Conservation (phyloP, 2,888 invertebrate genomes). For the Trichopria drosophilae region DNA sequence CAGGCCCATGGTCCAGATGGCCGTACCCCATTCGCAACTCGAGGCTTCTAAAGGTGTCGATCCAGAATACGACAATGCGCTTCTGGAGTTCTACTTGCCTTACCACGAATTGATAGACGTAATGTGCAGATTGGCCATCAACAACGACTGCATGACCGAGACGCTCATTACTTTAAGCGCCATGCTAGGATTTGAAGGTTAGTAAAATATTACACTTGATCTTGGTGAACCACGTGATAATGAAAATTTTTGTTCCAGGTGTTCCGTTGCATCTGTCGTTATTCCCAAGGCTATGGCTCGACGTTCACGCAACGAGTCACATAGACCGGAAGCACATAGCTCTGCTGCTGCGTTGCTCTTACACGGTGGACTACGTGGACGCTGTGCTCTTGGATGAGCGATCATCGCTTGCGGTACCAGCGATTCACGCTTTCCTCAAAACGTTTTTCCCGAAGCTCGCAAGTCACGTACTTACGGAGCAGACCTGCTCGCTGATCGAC, state of each 20-base stretch:
- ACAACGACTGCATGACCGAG: slow-evolving; percentile 83
- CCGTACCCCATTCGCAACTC: slow-evolving; percentile 75
- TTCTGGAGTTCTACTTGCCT: slow-evolving; percentile 79
- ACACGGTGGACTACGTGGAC: slow-evolving; percentile 87
- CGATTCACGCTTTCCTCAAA: slow-evolving; percentile 84
- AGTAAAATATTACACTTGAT: too few relatives aligned
- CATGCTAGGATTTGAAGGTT: slow-evolving; percentile 85
- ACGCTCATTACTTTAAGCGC: slow-evolving; percentile 84
- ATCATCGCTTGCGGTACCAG: slow-evolving; percentile 78
- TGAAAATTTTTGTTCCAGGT: slow-evolving; percentile 50
- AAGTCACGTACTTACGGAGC: slow-evolving; percentile 65
- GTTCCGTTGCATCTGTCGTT: slow-evolving; percentile 84
- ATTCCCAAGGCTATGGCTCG: slow-evolving; percentile 91
- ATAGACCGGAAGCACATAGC: slow-evolving; percentile 80
- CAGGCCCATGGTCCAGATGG: slow-evolving; percentile 83
- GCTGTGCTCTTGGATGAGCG: slow-evolving; percentile 87
- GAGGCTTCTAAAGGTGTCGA: slow-evolving; percentile 74
- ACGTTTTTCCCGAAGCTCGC: slow-evolving; percentile 88
- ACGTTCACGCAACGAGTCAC: slow-evolving; percentile 75
- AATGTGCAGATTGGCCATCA: slow-evolving; percentile 84
- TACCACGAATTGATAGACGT: slow-evolving; percentile 89
- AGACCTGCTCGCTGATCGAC: slow-evolving; percentile 65
- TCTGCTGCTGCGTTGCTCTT: slow-evolving; percentile 78
- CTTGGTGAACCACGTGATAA: too few relatives aligned
- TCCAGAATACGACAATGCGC: slow-evolving; percentile 74